Evolutionary conservation across 2,797 vertebrate genomes (phyloP), one percentile per base, ranked within the genome.

Genomic region (Craterocephalus amniculus): DNA sequence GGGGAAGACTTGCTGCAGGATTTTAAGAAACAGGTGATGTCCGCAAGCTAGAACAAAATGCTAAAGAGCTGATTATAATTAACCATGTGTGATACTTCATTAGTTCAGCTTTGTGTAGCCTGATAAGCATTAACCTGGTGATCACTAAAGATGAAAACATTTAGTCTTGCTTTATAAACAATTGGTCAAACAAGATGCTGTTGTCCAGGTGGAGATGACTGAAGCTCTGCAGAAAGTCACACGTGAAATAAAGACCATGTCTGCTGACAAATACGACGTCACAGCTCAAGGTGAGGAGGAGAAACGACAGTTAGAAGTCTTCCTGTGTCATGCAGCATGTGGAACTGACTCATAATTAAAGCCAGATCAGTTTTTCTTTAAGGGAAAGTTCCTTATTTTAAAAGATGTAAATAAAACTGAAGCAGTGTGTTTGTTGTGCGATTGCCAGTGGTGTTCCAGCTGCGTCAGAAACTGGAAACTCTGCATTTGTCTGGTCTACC

Each of bases 141-240:
- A 49, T 22, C 9, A 49, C n/a, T 22, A 49, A 22, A 43, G 4
- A 22, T 10, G 10, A 48, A 22, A 22, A n/a, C 3, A n/a, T 51
- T 51, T 51, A 10, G 48, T 18, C 16, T 40, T n/a, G n/a, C n/a
- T n/a, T n/a, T n/a, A 40, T 40, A 40, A 6, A 5, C 20, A 18
- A 18, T 45, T 18, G 18, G 12, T 38, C 3, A 24, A 61, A 34
- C 2, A 48, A 14, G 20, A 18, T 11, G 45, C 51, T 60, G 27
- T 18, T 74, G 27, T 72, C 1, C 71, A 93, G 91, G 97, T 99
- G 86, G 96, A 97, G 83, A 94, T 97, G 64, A 99, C 96, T 0
- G 96, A 97, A 76, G 95, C 95, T 61, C 92, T 99, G 77, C 97
- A 99, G 84, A 98, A 96, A 90, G 96, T 99, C 81, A 97, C 97